These are phyloP conservation scores for Hemitrygon akajei DNA, from an alignment of 2,797 vertebrate species.

Conservation along the genomic window DNA sequence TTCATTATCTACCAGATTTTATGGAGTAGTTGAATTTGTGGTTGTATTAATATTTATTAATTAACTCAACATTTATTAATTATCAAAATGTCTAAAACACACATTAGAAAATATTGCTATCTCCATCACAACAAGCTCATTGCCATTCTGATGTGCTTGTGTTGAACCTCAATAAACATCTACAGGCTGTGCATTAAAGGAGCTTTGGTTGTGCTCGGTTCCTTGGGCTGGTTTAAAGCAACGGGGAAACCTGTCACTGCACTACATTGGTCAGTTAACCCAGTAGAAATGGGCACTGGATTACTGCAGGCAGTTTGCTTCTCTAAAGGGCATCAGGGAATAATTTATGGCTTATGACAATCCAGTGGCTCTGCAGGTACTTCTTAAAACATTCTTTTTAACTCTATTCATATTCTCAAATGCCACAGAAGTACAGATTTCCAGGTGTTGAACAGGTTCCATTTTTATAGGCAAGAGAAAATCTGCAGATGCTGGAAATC, in stretches of 20 bases:
- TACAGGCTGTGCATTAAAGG: not conserved
- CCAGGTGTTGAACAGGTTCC: too few species aligned
- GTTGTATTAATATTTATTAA: not conserved
- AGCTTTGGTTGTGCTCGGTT: not conserved
- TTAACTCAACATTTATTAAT: not conserved
- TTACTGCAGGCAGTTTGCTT: not conserved
- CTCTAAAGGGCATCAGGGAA: not conserved
- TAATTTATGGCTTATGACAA: not conserved
- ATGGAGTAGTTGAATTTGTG: not conserved
- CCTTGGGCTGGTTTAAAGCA: not conserved
- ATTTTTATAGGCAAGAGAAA: too few species aligned
- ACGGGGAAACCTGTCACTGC: not conserved
- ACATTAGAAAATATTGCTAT: not conserved
- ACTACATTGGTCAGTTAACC: not conserved
- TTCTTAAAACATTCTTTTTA: not conserved
- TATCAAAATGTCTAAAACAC: not conserved
- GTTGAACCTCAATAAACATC: too few species aligned
- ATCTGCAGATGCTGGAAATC: too few species aligned
- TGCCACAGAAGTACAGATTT: not conserved
- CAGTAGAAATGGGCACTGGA: not conserved
- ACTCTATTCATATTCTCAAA: not conserved
- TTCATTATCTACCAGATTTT: constrained; percentile 21
- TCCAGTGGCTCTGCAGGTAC: not conserved
- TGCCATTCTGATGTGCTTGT: not conserved
- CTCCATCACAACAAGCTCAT: not conserved